Evolutionary conservation across 1,140 invertebrate species (phyloP), one percentile per base, ranked within the genome.

Genomic region (Panagrolaimus sp.): DNA sequence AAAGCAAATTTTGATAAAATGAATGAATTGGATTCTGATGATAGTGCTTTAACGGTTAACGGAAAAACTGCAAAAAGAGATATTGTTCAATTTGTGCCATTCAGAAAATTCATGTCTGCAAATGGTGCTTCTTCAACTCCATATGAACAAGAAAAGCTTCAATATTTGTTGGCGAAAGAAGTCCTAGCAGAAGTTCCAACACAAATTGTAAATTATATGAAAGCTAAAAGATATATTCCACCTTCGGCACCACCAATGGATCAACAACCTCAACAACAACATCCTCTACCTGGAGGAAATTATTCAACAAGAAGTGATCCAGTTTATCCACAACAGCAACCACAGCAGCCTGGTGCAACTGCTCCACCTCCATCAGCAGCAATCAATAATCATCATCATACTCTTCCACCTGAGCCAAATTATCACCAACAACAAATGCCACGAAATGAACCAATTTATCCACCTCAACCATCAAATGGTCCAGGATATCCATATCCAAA

Each of bases 51-150:
- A 17, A 44, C 14, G 1, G 47, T 67, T 17, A 63, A 63, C 4
- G 52, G 21, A 38, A 15, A n/a, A 8, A 24, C 63, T 47, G 71
- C 71, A 14, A 72, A 71, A 43, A 28, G 71, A 12, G 71, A 72
- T 63, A 72, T 72, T 26, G 71, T 72, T 5, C 73, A 75, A 75
- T 78, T 78, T 69, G 77, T 78, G 1, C 75, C 79, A 46, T 74
- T 78, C 55, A 75, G 75, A 12, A 65, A 80, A n/a, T 78, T 80
- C 45, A 38, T 38, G 32, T 64, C 77, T 4, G 73, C 48, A 28
- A 71, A 26, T n/a, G 71, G 68, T 24, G 8, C 28, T 14, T 72
- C 38, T 32, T 71, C 38, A 17, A 38, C 32, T 38, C 21, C 48
- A 1, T 44, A 43, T 12, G 71, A 63, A 38, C 70, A 52, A 43